Evolutionary conservation across 2,888 invertebrate genomes (phyloP), one percentile per base, ranked within the genome.

Genomic region (Heteromurus nitidus): DNA sequence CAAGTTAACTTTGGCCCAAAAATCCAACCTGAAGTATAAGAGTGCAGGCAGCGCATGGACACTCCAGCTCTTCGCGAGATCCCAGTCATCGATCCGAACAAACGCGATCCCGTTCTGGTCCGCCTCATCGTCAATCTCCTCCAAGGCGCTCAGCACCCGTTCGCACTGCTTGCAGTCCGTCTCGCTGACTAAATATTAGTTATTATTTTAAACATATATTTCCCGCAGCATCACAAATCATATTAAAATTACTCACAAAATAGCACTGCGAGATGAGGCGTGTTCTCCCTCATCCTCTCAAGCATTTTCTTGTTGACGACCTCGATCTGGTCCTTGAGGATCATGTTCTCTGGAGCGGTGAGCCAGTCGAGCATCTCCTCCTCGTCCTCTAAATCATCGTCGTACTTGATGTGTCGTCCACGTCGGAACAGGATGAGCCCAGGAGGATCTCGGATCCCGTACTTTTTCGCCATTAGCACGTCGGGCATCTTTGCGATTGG

Each of bases 271-370:
- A 96, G 93, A 88, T 96, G 96, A 88, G 96, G 96, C 0, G 96
- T 95, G 31, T 94, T 93, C 88, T 95, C 95, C 58, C 95, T 91
- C 88, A 97, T 95, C 90, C 96, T 95, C 83, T 95, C 94, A 88
- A 97, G 96, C 97, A 97, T 97, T 90, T 96, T 96, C 76, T 92
- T 91, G 89, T 97, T 97, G 16, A 97, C 96, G 88, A 94, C 93
- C 89, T 97, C 97, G 72, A 97, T 97, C 53, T 95, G 95, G 89
- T 97, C 97, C 3, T 95, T 95, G 82, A 96, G 91, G 89, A 97
- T 96, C 96, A 97, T 96, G 87, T 96, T 97, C 88, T 95, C 95
- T 0, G 96, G 96, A 89, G 96, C 95, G 0, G 96, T 97, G 16
- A 97, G 90, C 96, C 96, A 97, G 88, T 97, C 97, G 31, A 97